Conservation (phyloP, 1,140 invertebrate species). For the Sinella curviseta region DNA sequence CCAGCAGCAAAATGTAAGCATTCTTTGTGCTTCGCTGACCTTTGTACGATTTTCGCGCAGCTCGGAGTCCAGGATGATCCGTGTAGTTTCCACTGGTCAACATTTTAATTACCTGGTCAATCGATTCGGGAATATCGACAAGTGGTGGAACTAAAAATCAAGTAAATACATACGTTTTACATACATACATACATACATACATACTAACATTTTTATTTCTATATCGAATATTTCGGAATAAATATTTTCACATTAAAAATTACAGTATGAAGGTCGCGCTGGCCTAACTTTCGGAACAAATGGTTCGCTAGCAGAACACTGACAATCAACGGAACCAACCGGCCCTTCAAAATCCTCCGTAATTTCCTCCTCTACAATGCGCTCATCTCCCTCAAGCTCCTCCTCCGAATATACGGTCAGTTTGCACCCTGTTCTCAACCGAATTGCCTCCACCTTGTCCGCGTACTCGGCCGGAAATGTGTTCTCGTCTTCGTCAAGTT, state of each 20-base stretch:
- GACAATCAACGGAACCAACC: background rate
- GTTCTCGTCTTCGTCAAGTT: background rate
- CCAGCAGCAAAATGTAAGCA: constrained; percentile 36
- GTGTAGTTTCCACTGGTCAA: background rate
- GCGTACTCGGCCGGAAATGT: background rate
- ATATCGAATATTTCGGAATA: too few relatives aligned
- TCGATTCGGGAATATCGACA: constrained; percentile 3
- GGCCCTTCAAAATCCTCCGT: background rate
- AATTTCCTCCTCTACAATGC: background rate
- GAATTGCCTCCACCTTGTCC: background rate
- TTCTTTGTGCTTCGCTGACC: constrained; percentile 24
- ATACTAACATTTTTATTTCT: background rate
- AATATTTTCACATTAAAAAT: too few relatives aligned
- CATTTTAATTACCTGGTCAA: constrained; percentile 1
- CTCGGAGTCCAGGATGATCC: constrained; percentile 26
- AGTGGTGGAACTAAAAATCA: constrained; percentile 27
- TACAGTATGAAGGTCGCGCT: background rate
- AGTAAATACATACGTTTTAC: background rate
- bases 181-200: background rate
- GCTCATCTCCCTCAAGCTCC: background rate
- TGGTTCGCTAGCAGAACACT: background rate
- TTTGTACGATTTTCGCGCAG: constrained; percentile 27
- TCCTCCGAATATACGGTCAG: background rate
- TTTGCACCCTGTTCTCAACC: background rate
- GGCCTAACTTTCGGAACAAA: background rate